Conservation (phyloP, 1,140 invertebrate genomes). For the Mycetomoellerius zeteki region DNA sequence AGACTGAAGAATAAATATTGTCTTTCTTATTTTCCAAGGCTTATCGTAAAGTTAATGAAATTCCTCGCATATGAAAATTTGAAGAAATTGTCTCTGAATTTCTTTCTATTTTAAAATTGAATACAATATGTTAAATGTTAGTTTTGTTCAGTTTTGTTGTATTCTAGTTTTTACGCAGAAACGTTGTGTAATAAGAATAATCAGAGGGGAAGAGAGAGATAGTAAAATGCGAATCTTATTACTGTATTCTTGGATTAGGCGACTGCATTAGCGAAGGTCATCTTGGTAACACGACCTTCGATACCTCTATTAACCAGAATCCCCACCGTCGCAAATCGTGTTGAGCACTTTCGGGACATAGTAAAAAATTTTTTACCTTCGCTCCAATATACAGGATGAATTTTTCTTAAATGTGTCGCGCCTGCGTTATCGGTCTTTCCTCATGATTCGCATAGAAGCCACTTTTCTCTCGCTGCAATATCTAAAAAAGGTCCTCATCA, state of each 20-base stretch:
- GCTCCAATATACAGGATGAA: constrained; percentile 18
- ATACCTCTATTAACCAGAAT: too few species aligned
- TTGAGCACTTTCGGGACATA: too few species aligned
- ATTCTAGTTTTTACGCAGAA: too few species aligned
- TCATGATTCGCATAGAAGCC: background rate
- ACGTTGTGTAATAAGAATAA: too few species aligned
- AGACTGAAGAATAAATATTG: background rate
- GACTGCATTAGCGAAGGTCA: constrained; percentile 57
- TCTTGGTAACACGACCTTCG: constrained; percentile 38
- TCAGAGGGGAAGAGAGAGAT: background rate
- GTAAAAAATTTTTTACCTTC: constrained; percentile 19
- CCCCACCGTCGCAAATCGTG: too few species aligned
- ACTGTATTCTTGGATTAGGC: background rate
- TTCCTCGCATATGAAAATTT: background rate
- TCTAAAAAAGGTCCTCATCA: constrained; percentile 43
- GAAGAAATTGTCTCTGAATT: background rate
- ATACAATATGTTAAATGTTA: background rate
- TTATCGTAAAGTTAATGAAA: background rate
- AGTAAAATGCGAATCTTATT: background rate
- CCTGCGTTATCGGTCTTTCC: constrained; percentile 30
- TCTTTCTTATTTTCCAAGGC: background rate
- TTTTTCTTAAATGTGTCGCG: constrained; percentile 56
- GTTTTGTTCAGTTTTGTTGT: background rate
- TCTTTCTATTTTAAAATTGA: background rate
- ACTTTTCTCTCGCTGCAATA: background rate